Evolutionary conservation across 1,140 invertebrate species (phyloP).

Genomic region (Drosophila nikananu): DNA sequence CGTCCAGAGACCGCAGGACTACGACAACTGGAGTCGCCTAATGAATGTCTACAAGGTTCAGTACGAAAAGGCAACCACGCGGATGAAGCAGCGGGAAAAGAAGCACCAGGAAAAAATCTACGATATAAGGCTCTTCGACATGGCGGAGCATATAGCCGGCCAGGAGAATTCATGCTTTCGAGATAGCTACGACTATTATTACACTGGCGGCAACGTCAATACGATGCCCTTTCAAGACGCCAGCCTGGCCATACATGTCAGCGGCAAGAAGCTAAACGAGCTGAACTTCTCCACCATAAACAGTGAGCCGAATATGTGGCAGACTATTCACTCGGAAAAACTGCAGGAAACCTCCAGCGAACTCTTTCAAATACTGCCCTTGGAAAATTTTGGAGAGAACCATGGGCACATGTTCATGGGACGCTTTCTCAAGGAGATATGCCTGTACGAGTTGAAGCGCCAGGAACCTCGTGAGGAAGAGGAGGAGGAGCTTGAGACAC

Average conservation of each 20-base stretch:
- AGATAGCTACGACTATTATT: slow-evolving; percentile 73
- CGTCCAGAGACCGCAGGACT: slow-evolving; percentile 1
- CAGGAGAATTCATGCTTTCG: slow-evolving; percentile 57
- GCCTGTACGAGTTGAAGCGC: slow-evolving; percentile 50
- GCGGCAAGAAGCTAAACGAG: slow-evolving; percentile 40
- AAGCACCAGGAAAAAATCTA: slow-evolving; percentile 31
- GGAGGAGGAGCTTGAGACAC: not conserved
- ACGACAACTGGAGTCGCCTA: slow-evolving; percentile 35
- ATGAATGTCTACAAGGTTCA: not conserved
- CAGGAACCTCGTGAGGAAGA: not conserved
- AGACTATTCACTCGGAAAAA: slow-evolving; percentile 22
- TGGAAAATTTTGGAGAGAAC: slow-evolving; percentile 36
- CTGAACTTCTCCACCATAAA: slow-evolving; percentile 50
- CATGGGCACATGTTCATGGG: slow-evolving; percentile 45
- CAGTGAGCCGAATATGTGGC: slow-evolving; percentile 44
- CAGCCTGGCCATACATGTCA: slow-evolving; percentile 51
- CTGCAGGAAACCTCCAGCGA: slow-evolving; percentile 52
- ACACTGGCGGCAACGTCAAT: slow-evolving; percentile 62
- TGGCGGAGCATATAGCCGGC: slow-evolving; percentile 65
- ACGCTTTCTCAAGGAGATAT: slow-evolving; percentile 54
- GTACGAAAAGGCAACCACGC: not conserved
- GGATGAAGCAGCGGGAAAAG: slow-evolving; percentile 45
- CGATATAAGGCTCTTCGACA: slow-evolving; percentile 35
- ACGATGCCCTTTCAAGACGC: slow-evolving; percentile 21
- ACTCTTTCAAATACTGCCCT: slow-evolving; percentile 50